phyloP scores from a whole-genome alignment of 2,797 vertebrate species.

The Heteromormyrus szaboi region DNA sequence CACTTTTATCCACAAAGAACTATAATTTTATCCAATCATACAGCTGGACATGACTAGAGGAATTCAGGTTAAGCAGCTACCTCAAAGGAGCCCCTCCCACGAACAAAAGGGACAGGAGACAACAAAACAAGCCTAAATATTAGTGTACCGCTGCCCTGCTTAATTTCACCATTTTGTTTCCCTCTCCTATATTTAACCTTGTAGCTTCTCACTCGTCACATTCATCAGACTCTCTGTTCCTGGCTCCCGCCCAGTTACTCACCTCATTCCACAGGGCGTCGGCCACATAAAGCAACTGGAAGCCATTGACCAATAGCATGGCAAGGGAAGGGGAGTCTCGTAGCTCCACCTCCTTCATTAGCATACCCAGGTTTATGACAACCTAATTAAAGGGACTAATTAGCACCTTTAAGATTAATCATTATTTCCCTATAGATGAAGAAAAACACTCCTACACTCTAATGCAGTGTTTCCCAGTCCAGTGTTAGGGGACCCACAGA shows the following conservation, averaged over 20 bases:
- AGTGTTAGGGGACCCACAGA: background rate
- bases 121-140: background rate
- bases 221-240: background rate
- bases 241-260: constrained; percentile 22
- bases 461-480: background rate
- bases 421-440: background rate
- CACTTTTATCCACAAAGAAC: background rate
- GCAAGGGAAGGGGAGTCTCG: constrained; percentile 72
- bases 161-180: background rate
- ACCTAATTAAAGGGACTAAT: constrained; percentile 54
- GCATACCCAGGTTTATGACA: constrained; percentile 76
- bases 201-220: background rate
- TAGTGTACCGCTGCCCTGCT: background rate
- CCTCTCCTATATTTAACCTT: background rate
- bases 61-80: background rate
- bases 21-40: background rate
- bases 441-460: background rate
- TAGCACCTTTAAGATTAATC: background rate
- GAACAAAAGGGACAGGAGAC: background rate
- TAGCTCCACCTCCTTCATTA: constrained; percentile 76
- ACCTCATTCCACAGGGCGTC: constrained; percentile 88
- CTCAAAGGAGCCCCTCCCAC: background rate
- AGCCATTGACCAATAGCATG: constrained; percentile 78
- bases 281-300: constrained; percentile 79
- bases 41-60: background rate